Percentiles rank a stretch among this genome's conserved stretches.
phyloP scores from a whole-genome alignment of 2,113 vertebrate genomes.

The Urocitellus parryii region DNA sequence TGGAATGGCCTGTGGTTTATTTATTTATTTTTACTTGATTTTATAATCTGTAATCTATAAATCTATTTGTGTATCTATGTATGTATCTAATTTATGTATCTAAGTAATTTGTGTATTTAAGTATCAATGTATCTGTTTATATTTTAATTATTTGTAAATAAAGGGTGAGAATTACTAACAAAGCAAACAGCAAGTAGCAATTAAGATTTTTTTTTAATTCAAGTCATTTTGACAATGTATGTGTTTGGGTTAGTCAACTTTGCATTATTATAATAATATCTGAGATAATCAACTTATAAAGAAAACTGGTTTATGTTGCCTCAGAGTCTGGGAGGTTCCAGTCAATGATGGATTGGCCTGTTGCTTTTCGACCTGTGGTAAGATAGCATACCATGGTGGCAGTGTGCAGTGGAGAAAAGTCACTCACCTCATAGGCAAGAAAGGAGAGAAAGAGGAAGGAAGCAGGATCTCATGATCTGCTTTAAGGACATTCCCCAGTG shows the following conservation, averaged over 20 bases:
- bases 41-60: not conserved
- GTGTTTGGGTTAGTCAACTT: not conserved
- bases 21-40: not conserved
- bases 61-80: not conserved
- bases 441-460: not conserved
- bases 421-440: not conserved
- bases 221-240: slow-evolving; percentile 28
- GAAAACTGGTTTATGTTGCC: not conserved
- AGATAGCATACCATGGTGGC: accelerated
- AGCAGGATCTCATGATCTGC: not conserved
- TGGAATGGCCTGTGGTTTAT: no score
- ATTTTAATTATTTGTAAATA: not conserved
- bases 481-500: not conserved
- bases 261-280: not conserved
- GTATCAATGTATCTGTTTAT: not conserved
- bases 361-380: not conserved
- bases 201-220: not conserved
- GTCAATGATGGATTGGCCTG: accelerated
- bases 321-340: not conserved
- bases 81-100: not conserved
- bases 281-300: not conserved
- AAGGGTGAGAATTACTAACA: not conserved
- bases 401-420: not conserved
- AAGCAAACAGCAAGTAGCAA: not conserved
- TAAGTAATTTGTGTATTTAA: not conserved